Conservation (phyloP, 2,113 vertebrate genomes). For the Leptocoma aspasia region DNA sequence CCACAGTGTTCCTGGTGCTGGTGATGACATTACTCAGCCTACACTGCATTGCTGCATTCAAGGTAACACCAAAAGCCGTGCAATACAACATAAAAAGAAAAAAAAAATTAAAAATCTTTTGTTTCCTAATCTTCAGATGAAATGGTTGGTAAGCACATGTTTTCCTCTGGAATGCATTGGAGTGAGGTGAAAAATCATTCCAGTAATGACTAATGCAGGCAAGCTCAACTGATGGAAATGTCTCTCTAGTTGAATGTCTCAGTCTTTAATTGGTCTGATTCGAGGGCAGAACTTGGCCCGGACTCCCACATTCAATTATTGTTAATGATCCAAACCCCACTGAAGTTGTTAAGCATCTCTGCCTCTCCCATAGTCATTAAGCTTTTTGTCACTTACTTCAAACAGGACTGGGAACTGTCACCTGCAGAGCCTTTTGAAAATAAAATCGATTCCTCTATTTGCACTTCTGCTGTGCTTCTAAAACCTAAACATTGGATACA, state of each 20-base stretch:
- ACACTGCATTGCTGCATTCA: constrained; percentile 79
- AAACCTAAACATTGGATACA: neutral
- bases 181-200: neutral
- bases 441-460: neutral
- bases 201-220: neutral
- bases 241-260: neutral
- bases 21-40: constrained; percentile 78
- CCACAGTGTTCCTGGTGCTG: constrained; percentile 77
- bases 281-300: neutral
- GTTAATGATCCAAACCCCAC: neutral
- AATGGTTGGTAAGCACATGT: neutral
- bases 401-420: neutral
- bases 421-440: neutral
- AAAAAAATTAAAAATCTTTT: neutral
- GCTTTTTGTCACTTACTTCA: constrained; percentile 8
- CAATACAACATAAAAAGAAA: neutral
- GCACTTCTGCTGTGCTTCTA: neutral
- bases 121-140: neutral
- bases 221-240: neutral
- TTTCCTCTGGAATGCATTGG: neutral
- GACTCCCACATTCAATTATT: neutral
- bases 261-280: neutral
- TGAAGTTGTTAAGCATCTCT: neutral
- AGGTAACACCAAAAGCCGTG: constrained; percentile 71
- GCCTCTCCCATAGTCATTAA: neutral